Conservation (phyloP, 2,797 vertebrate genomes). For the Coluber constrictor region DNA sequence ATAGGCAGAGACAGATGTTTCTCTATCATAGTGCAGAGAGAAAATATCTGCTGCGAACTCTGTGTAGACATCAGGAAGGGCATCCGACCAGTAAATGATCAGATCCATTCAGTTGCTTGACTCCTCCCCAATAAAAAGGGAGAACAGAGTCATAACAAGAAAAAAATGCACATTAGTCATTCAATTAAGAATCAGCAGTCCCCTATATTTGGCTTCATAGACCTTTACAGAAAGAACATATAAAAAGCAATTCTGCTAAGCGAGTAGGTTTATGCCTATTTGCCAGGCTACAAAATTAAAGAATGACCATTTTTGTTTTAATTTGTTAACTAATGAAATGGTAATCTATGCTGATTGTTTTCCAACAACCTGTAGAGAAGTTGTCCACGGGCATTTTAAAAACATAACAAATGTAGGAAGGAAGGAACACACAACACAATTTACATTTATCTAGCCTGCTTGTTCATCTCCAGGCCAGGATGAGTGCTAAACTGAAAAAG, state of each 20-base stretch:
- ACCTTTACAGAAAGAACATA: background rate
- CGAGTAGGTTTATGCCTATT: background rate
- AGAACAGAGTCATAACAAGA: background rate
- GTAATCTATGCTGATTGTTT: background rate
- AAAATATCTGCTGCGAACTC: background rate
- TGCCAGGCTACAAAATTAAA: background rate
- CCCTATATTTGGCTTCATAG: background rate
- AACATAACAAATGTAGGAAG: background rate
- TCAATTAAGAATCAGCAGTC: background rate
- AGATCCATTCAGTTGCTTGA: background rate
- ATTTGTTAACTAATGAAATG: background rate
- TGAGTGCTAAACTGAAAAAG: background rate
- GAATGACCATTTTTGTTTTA: background rate
- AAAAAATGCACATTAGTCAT: background rate
- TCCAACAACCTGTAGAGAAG: background rate
- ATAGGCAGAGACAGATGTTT: background rate
- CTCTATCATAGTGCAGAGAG: background rate
- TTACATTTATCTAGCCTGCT: background rate
- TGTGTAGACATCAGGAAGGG: background rate
- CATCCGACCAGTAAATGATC: background rate
- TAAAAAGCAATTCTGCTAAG: background rate
- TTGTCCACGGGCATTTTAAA: background rate
- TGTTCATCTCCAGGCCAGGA: background rate
- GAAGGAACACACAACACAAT: background rate
- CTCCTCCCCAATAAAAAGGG: background rate